Percentiles rank a stretch among this genome's conserved stretches.
phyloP scores from a whole-genome alignment of 2,113 vertebrate genomes.

The Parus major region DNA sequence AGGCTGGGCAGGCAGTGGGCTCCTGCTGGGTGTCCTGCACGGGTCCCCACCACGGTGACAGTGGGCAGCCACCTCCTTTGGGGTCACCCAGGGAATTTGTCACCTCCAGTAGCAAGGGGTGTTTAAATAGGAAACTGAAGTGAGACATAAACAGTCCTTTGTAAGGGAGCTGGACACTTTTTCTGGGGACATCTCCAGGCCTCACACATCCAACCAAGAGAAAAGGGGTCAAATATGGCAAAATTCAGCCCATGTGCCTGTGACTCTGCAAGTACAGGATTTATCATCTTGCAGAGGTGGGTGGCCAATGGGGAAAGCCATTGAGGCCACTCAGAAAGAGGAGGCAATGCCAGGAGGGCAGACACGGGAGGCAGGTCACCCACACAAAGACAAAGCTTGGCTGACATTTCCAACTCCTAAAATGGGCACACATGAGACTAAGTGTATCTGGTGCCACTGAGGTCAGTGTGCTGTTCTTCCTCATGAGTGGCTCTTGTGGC shows the following conservation, averaged over 20 bases:
- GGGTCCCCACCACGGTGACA: background rate
- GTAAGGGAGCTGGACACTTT: background rate
- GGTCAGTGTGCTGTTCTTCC: background rate
- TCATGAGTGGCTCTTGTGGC: background rate
- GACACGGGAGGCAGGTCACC: background rate
- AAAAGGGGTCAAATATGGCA: constrained; percentile 5
- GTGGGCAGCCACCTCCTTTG: background rate
- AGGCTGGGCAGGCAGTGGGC: background rate
- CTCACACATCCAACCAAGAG: rapidly evolving
- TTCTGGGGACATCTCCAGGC: background rate
- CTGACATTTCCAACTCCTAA: background rate
- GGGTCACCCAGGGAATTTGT: background rate
- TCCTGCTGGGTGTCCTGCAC: background rate
- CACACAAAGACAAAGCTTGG: background rate
- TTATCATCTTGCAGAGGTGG: background rate
- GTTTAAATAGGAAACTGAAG: background rate
- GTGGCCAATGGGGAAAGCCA: background rate
- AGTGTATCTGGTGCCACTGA: background rate
- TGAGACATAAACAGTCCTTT: background rate
- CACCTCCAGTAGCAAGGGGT: background rate
- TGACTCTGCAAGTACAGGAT: background rate
- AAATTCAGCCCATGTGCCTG: background rate
- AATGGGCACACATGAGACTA: rapidly evolving
- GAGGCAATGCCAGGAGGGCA: background rate
- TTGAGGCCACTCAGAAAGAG: background rate